Base-by-base conservation (phyloP, 1,140 invertebrate species). In the Bombus fervidus region DNA sequence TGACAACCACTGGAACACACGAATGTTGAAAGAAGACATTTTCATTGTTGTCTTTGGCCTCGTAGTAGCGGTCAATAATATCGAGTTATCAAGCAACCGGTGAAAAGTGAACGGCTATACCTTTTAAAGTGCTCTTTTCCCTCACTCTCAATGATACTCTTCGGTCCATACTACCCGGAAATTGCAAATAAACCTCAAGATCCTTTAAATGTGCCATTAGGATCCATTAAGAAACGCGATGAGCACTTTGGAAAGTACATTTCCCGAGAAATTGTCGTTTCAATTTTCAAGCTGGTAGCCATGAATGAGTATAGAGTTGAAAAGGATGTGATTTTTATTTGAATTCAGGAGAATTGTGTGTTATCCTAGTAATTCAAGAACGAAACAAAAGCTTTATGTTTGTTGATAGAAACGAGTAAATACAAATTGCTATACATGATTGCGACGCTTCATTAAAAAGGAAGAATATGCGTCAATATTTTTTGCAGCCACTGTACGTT, bases 61-160 rank as follows among this genome's bases (percentile, higher is more conserved):
- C 59, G 1, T 59, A n/a, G 25, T 28, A 59, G 34, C 8, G 41
- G 59, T 76, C 72, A 79, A 78, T 84, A 79, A 84, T 84, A 84
- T 78, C 47, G 47, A 79, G 62, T 57, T 69, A 68, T 53, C 31
- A 18, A 71, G 13, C 34, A 15, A 57, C 47, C 43, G 25, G 1
- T 43, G 43, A 68, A 43, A 57, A 31, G 74, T 34, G 22, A 69
- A 71, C 39, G 47, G 37, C 31, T 79, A 59, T 59, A 79, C 47
- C 13, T 34, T 57, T 18, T 31, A 28, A 41, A 77, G 73, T 77
- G 43, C 22, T 34, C 75, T 57, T 31, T 83, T 6, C 4, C 28
- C 13, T 69, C 28, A 3, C 18, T 8, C n/a, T 66, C 18, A 1
- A 43, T 59, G 75, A 69, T 57, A 78, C 57, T 69, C 47, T 31